A percentile compares a stretch with the other conserved stretches of the same genome.
phyloP scores from a whole-genome alignment of 2,797 vertebrate species.

The Decapterus maruadsi region DNA sequence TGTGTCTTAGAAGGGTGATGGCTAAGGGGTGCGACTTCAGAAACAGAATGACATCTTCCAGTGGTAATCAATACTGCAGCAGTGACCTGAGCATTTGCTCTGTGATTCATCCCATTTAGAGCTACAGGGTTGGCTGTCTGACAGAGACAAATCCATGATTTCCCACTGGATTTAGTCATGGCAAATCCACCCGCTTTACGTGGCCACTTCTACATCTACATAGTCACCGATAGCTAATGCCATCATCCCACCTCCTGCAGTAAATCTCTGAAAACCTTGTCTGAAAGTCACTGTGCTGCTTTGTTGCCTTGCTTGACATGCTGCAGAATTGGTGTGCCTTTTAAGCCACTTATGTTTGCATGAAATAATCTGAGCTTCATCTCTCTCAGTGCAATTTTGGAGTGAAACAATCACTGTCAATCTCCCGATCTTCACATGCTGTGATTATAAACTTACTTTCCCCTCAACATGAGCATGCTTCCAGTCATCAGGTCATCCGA shows the following conservation, averaged over 20 bases:
- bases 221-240: constrained; percentile 31
- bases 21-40: constrained; percentile 68
- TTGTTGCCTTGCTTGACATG: neutral
- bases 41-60: constrained; percentile 77
- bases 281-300: constrained; percentile 32
- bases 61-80: constrained; percentile 86
- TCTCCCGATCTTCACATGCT: constrained; percentile 45
- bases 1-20: constrained; percentile 19
- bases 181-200: constrained; percentile 49
- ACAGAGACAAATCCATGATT: constrained; percentile 78
- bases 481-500: constrained; percentile 51
- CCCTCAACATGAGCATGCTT: constrained; percentile 22
- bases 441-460: constrained; percentile 61
- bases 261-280: constrained; percentile 34
- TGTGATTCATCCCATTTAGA: constrained; percentile 81
- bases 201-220: constrained; percentile 45
- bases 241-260: constrained; percentile 6
- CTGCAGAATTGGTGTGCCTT: constrained; percentile 5
- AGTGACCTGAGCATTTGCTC: constrained; percentile 80
- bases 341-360: constrained; percentile 22
- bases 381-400: constrained; percentile 30
- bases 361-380: constrained; percentile 24
- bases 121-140: constrained; percentile 71
- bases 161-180: constrained; percentile 66
- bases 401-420: constrained; percentile 50